Percentiles rank a stretch among this genome's conserved stretches.
Conservation (phyloP, 1,140 invertebrate species). For the Caenorhabditis elegans region WBcel235 BX284606.5:10802001-10802500, state of each 20-base stretch:
- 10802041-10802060: too few relatives aligned
- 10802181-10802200: conserved; percentile 12
- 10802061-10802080: too few relatives aligned
- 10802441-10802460: background rate
- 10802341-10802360: background rate
- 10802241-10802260: conserved; percentile 24
- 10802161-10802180: background rate
- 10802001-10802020: too few relatives aligned
- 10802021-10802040: too few relatives aligned
- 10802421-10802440: too few relatives aligned
- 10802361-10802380: background rate
- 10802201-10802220: background rate
- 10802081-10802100: too few relatives aligned
- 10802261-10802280: conserved; percentile 26
- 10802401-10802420: background rate
- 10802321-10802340: background rate
- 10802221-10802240: background rate
- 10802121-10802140: too few relatives aligned
- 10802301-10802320: background rate
- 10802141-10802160: too few relatives aligned
- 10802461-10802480: background rate
- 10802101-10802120: too few relatives aligned
- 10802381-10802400: background rate
- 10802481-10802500: too few relatives aligned
- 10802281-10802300: background rate